phyloP scores from a whole-genome alignment of 2,113 vertebrate species.

The Delphinapterus leucas region DNA sequence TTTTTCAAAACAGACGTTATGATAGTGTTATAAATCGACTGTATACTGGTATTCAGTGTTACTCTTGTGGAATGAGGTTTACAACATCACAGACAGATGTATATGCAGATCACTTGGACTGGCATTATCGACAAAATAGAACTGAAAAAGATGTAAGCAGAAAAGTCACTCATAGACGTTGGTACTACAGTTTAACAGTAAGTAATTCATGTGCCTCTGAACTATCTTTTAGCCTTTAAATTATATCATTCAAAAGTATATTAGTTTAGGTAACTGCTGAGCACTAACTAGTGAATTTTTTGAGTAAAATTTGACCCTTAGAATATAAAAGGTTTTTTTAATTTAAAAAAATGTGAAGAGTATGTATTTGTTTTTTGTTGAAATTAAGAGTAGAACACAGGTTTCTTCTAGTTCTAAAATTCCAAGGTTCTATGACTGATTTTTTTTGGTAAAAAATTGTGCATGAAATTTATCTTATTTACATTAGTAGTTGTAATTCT shows the following conservation, averaged over 20 bases:
- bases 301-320: conserved; percentile 4
- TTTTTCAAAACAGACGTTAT: conserved; percentile 85
- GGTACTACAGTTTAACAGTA: conserved; percentile 97
- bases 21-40: conserved; percentile 94
- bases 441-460: not conserved
- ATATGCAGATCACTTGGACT: conserved; percentile 98
- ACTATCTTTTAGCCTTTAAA: not conserved
- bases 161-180: conserved; percentile 95
- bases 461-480: conserved; percentile 19
- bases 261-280: conserved; percentile 28
- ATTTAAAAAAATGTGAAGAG: not conserved
- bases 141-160: conserved; percentile 96
- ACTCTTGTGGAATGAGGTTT: conserved; percentile 98
- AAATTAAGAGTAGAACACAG: not conserved
- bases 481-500: conserved; percentile 2
- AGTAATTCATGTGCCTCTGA: conserved; percentile 64
- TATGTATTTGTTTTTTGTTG: conserved; percentile 6
- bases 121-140: conserved; percentile 98
- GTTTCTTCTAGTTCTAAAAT: not conserved
- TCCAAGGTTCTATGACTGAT: not conserved
- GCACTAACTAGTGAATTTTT: not conserved
- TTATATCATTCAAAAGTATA: not conserved
- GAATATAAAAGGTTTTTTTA: not conserved
- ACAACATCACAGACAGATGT: conserved; percentile 95
- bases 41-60: conserved; percentile 98